A percentile compares a stretch with the other conserved stretches of the same genome.
Conservation (phyloP, 2,113 vertebrate genomes). For the Caracal caracal region DNA sequence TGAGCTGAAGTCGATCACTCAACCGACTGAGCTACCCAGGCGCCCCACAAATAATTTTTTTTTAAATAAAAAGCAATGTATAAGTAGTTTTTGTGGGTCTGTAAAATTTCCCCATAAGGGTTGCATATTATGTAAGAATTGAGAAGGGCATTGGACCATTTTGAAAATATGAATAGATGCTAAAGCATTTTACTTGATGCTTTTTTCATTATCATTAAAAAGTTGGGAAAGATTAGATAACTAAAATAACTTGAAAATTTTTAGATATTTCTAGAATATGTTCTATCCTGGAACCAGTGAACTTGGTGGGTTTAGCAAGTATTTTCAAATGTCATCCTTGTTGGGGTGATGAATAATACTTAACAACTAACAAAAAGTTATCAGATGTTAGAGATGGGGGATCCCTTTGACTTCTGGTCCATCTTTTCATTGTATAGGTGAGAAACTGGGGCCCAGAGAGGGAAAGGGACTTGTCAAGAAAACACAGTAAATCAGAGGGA, state of each 20-base stretch:
- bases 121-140: neutral
- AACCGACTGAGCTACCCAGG: too few relatives aligned
- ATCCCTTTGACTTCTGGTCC: neutral
- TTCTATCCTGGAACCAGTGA: neutral
- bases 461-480: neutral
- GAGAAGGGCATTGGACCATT: neutral
- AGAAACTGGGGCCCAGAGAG: neutral
- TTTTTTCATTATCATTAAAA: conserved; percentile 7
- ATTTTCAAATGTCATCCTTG: neutral
- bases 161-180: neutral
- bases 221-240: neutral
- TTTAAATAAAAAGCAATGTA: neutral
- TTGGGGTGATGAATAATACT: neutral
- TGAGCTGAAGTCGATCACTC: too few relatives aligned
- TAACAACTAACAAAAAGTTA: neutral
- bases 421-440: neutral
- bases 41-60: neutral
- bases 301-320: neutral
- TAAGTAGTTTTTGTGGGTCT: neutral
- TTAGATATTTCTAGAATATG: neutral
- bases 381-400: neutral
- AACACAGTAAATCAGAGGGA: neutral
- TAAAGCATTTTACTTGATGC: neutral
- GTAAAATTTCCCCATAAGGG: neutral
- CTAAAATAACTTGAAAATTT: neutral